Conservation (phyloP, 1,140 invertebrate species). For the Euwallacea similis region DNA sequence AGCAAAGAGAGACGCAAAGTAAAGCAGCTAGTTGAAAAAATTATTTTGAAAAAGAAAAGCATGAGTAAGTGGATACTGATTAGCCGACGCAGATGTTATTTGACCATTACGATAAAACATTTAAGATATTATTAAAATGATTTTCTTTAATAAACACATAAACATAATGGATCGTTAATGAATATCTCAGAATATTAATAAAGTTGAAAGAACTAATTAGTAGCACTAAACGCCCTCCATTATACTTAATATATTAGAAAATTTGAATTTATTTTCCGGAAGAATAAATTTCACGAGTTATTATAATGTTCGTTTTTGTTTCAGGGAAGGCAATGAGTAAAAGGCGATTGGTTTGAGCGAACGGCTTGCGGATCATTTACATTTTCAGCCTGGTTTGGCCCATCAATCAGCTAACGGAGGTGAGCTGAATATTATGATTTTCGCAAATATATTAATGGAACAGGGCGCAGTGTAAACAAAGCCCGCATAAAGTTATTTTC, state of each 20-base stretch:
- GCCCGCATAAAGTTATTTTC: constrained; percentile 34
- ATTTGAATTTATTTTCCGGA: constrained; percentile 12
- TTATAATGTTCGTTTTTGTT: constrained; percentile 19
- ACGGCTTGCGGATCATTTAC: constrained; percentile 27
- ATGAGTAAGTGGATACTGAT: too few relatives aligned
- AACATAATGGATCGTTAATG: too few relatives aligned
- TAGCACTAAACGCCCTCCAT: too few relatives aligned
- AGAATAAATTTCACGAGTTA: constrained; percentile 8
- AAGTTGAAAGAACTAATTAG: too few relatives aligned
- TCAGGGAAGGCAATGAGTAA: constrained; percentile 10
- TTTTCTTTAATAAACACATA: too few relatives aligned
- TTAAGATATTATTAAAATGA: too few relatives aligned
- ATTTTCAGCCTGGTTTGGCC: constrained; percentile 28
- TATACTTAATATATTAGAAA: constrained; percentile 3
- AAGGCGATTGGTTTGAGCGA: constrained; percentile 18
- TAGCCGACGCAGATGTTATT: too few relatives aligned
- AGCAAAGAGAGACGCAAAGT: too few relatives aligned
- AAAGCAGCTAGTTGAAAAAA: too few relatives aligned
- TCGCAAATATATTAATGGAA: constrained; percentile 36
- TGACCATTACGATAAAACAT: too few relatives aligned
- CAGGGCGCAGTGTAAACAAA: constrained; percentile 34
- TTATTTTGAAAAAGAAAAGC: too few relatives aligned
- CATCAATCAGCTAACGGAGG: constrained; percentile 31
- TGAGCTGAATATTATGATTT: constrained; percentile 34
- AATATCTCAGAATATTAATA: too few relatives aligned